Percentiles rank a stretch among this genome's conserved stretches.
Evolutionary conservation across 2,888 invertebrate genomes (phyloP).

Genomic region (Ormyrus rosae): DNA sequence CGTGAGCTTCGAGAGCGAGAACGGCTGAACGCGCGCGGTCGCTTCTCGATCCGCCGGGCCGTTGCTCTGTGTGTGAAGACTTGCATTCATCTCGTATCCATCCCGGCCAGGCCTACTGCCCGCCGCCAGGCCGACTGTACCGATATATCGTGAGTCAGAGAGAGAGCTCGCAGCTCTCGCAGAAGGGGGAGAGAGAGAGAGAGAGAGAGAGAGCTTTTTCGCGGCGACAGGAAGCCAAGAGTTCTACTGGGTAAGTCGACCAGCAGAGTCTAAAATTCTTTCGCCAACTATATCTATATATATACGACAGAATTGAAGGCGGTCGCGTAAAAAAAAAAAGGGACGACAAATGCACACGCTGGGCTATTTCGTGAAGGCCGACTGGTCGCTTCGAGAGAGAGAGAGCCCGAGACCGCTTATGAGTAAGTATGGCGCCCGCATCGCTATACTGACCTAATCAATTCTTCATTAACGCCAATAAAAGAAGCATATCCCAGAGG

Average conservation of each 20-base stretch:
- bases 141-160: not conserved
- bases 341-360: not conserved
- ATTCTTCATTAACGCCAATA: conserved; percentile 46
- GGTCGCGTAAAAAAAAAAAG: too few relatives aligned
- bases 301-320: too few relatives aligned
- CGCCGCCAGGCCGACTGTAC: not conserved
- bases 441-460: conserved; percentile 21
- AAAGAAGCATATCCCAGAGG: conserved; percentile 23
- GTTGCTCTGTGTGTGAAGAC: conserved; percentile 4
- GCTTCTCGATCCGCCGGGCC: not conserved
- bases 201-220: conserved; percentile 30
- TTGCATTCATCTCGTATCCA: not conserved
- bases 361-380: conserved; percentile 48
- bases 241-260: conserved; percentile 16
- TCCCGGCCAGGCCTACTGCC: not conserved
- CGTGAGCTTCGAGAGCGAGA: conserved; percentile 64
- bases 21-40: conserved; percentile 62
- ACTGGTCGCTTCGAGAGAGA: too few relatives aligned
- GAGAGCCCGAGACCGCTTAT: not conserved
- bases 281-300: too few relatives aligned
- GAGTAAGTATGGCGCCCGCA: not conserved
- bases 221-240: conserved; percentile 24
- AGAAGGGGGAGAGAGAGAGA: not conserved
- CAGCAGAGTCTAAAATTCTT: not conserved
- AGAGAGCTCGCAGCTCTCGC: not conserved